These are phyloP conservation scores for Scomber scombrus DNA, from an alignment of 2,113 vertebrate genomes.

Conservation along the genomic window DNA sequence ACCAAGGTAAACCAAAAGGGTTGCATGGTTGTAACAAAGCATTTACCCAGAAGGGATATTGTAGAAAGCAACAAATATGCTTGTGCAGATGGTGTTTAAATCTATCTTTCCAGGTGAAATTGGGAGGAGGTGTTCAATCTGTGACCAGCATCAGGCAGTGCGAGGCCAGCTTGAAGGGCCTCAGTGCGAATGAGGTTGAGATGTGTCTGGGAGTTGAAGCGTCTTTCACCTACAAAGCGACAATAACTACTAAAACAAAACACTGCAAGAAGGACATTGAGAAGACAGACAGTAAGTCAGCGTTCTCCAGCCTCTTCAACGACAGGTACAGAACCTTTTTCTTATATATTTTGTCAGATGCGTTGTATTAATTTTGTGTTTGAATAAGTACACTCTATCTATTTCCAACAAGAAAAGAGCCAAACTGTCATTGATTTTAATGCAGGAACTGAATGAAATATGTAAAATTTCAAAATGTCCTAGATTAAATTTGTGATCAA, in stretches of 20 bases:
- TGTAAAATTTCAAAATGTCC: too few relatives aligned
- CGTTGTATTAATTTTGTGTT: not conserved
- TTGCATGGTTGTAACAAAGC: not conserved
- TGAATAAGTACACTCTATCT: not conserved
- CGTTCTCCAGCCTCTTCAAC: constrained; percentile 84
- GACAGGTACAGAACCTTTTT: constrained; percentile 79
- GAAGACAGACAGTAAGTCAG: constrained; percentile 61
- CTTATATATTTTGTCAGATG: too few relatives aligned
- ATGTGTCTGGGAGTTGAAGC: constrained; percentile 86
- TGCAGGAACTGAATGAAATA: too few relatives aligned
- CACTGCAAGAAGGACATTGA: constrained; percentile 77
- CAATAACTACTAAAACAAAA: constrained; percentile 38
- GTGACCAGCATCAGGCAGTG: constrained; percentile 89
- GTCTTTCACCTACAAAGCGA: constrained; percentile 54
- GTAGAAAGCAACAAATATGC: not conserved
- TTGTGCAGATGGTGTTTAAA: too few relatives aligned
- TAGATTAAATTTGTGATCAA: too few relatives aligned
- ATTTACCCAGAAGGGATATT: too few relatives aligned
- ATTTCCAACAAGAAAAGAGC: not conserved
- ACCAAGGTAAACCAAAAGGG: constrained; percentile 73
- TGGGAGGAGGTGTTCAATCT: constrained; percentile 84
- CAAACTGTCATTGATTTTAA: not conserved
- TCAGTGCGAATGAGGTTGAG: constrained; percentile 79
- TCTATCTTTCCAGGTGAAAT: constrained; percentile 63
- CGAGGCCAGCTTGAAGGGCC: constrained; percentile 81